Evolutionary conservation across 2,113 vertebrate species (phyloP).

Genomic region (Apteryx owenii): DNA sequence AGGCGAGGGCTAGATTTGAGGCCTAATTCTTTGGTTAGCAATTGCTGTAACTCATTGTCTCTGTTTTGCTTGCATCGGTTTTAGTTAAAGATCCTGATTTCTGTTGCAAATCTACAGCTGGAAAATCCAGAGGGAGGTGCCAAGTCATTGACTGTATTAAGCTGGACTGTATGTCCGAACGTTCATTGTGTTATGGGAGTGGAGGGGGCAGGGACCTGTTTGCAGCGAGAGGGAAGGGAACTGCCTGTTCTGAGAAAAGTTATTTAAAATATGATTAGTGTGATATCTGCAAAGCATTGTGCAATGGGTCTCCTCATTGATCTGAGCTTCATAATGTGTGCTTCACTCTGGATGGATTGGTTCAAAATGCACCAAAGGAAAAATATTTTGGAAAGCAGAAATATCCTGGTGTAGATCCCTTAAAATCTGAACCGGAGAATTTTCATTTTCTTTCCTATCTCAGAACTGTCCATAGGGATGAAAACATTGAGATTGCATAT

Average conservation of each 20-base stretch:
- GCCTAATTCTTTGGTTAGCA: background rate
- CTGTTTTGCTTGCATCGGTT: background rate
- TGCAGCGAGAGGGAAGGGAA: too few species aligned
- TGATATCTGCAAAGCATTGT: background rate
- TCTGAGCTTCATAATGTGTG: background rate
- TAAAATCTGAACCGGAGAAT: background rate
- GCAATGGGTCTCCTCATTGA: background rate
- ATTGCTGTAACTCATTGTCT: background rate
- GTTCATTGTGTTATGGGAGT: rapidly evolving
- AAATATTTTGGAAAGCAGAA: background rate
- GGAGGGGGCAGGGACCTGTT: background rate
- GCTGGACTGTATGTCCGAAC: rapidly evolving
- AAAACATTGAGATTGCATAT: background rate
- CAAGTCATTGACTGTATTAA: rapidly evolving
- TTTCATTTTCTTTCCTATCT: background rate
- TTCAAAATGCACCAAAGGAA: background rate
- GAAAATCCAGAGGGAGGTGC: background rate
- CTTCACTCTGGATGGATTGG: background rate
- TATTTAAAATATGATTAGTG: background rate
- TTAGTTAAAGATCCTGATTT: background rate
- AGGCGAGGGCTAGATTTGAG: background rate
- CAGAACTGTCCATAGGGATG: background rate
- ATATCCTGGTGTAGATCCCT: background rate
- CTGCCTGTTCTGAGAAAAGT: background rate
- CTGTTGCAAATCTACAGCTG: background rate